Base-by-base conservation (phyloP, 2,113 vertebrate genomes). In the Chroicocephalus ridibundus region DNA sequence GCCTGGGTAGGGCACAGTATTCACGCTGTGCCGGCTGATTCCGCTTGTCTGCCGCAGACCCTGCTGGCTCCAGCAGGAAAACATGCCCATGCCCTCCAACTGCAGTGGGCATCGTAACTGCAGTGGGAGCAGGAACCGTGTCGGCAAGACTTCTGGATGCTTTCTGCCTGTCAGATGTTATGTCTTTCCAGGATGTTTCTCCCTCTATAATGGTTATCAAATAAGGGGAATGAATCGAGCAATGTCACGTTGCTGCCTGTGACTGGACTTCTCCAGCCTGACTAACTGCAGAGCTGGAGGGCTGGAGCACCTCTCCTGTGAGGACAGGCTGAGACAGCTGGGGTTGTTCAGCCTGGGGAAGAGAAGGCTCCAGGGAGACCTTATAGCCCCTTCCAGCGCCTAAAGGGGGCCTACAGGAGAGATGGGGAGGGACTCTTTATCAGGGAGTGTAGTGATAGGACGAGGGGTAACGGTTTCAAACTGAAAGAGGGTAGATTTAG, bases 51-150 rank as follows among this genome's bases (percentile, higher is more conserved):
- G 57, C 82, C 75, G 90, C 90, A 49, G 57, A 38, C 38, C 44
- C 64, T 78, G 42, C 51, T 88, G 6, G 15, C 70, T 22, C 47
- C 68, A 77, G 68, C 7, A 12, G 82, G 46, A 81, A 66, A 29
- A 54, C 11, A 1, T 55, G 52, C 16, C 78, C 1, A 0, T 88
- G 90, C 71, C 46, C 40, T 65, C 79, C 42, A 68, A 57, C 75
- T 0, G 0, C 22, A 52, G 22, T 26, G 44, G 46, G 40, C 46
- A 47, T 65, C 2, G 3, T 31, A 84, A 87, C 32, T 3, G 4
- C 74, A 75, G 51, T 1, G 0, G 55, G 38, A 89, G 36, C 83
- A 75, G 86, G 5, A 92, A 10, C 19, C 3, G 1, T 38, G 19
- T 15, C 34, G 3, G 40, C 72, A 81, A 64, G 57, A 38, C 82